Evolutionary conservation across 2,113 vertebrate species (phyloP), one percentile per base, ranked within the genome.

Genomic region (Salvelinus alpinus): DNA sequence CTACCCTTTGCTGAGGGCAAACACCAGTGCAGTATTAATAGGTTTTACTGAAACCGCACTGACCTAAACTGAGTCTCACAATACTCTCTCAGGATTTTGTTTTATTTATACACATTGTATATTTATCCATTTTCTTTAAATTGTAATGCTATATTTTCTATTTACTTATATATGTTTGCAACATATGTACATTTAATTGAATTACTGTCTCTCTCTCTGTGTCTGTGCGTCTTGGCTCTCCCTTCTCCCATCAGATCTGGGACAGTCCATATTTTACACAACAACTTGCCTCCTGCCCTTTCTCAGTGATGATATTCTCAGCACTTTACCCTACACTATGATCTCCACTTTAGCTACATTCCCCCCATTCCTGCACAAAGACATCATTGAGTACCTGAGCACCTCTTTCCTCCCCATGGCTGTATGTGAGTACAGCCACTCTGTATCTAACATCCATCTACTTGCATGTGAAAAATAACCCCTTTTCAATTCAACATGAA

Each of bases 211-310:
- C 84, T 91, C 69, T 88, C 88, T 93, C 93, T 94, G 91, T 90
- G 89, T 93, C 79, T 90, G 78, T 48, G 34, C 70, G 71, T 82
- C 85, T 83, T 84, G 76, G 88, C 65, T 82, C 82, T 81, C 72
- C 71, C 75, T 47, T 90, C 87, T 90, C 80, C 82, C 90, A 86
- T 85, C 94, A 99, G 98, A 99, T 96, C 95, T 99, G 85, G 98
- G 98, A 92, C 98, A 99, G 93, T 99, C 98, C 79, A 97, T 99
- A 95, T 99, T 99, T 98, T 99, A 99, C 89, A 99, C 98, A 79
- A 99, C 97, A 73, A 96, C 98, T 74, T 99, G 97, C 94, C 96
- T 99, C 89, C 95, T 98, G 86, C 97, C 98, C 80, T 99, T 99
- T 95, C 96, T 99, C 93, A 99, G 82, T 91, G 98, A 99, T 83